A percentile compares a stretch with the other conserved stretches of the same genome.
These are phyloP conservation scores for Alces alces DNA, from an alignment of 2,113 vertebrate species.

Conservation along the genomic window DNA sequence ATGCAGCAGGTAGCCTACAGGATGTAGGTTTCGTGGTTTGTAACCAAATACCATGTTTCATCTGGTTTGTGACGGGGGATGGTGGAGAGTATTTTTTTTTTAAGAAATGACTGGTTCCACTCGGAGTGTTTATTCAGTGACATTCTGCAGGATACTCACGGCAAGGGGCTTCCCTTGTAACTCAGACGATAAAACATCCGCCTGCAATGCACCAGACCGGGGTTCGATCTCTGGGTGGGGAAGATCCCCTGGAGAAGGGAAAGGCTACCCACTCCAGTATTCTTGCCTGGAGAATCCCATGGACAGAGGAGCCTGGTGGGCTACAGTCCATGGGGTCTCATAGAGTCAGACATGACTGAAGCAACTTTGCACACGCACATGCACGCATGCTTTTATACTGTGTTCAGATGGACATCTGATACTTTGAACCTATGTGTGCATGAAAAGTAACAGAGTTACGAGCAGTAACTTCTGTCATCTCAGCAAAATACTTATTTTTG, in stretches of 20 bases:
- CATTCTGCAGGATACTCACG: background rate
- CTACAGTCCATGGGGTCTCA: background rate
- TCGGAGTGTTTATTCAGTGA: background rate
- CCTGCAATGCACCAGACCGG: fast-evolving
- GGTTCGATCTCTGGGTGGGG: fast-evolving
- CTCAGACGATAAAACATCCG: fast-evolving
- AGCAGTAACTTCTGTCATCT: background rate
- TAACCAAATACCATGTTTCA: background rate
- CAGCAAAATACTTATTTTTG: background rate
- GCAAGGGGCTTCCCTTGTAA: background rate
- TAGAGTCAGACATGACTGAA: no score
- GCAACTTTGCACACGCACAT: no score
- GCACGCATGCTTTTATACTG: background rate
- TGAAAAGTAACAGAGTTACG: background rate
- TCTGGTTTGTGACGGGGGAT: background rate
- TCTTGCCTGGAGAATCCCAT: background rate
- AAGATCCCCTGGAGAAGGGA: background rate
- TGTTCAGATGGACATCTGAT: background rate
- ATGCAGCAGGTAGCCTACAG: fast-evolving
- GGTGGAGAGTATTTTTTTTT: background rate
- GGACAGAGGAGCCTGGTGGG: background rate
- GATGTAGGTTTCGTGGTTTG: background rate
- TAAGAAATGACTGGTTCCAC: background rate
- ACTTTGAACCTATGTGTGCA: fast-evolving
- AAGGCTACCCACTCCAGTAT: background rate